Percentiles rank a stretch among this genome's conserved stretches.
phyloP scores from a whole-genome alignment of 2,113 vertebrate genomes.

The Pedetes capensis region DNA sequence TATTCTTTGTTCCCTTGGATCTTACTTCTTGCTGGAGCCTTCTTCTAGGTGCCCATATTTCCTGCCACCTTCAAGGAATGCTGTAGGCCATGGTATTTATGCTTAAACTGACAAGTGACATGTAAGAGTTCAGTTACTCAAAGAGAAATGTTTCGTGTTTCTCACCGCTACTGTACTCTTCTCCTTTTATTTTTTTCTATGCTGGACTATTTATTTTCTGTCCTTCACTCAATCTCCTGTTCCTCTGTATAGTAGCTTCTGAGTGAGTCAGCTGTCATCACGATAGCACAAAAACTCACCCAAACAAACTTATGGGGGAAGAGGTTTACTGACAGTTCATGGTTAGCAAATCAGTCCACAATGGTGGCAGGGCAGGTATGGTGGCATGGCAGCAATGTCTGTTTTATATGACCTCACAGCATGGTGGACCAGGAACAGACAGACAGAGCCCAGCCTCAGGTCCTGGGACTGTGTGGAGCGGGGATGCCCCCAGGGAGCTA shows the following conservation, averaged over 20 bases:
- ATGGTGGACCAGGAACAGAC: too few relatives aligned
- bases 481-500: too few relatives aligned
- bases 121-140: background rate
- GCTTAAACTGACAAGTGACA: background rate
- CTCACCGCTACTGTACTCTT: background rate
- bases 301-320: too few relatives aligned
- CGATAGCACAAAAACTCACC: too few relatives aligned
- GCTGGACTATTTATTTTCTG: background rate
- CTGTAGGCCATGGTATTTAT: background rate
- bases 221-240: background rate
- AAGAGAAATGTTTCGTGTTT: slow-evolving; percentile 8
- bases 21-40: background rate
- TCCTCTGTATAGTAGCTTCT: slow-evolving; percentile 7
- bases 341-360: too few relatives aligned
- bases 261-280: too few relatives aligned
- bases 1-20: background rate
- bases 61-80: background rate
- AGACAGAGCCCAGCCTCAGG: too few relatives aligned
- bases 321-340: too few relatives aligned
- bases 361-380: too few relatives aligned
- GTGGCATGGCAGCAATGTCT: too few relatives aligned
- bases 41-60: background rate
- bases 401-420: too few relatives aligned
- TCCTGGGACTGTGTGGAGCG: too few relatives aligned
- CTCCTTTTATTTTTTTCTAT: background rate